Percentiles rank a stretch among this genome's conserved stretches.
These are phyloP conservation scores for Dinomys branickii DNA, from an alignment of 2,113 vertebrate genomes.

Conservation along the genomic window DNA sequence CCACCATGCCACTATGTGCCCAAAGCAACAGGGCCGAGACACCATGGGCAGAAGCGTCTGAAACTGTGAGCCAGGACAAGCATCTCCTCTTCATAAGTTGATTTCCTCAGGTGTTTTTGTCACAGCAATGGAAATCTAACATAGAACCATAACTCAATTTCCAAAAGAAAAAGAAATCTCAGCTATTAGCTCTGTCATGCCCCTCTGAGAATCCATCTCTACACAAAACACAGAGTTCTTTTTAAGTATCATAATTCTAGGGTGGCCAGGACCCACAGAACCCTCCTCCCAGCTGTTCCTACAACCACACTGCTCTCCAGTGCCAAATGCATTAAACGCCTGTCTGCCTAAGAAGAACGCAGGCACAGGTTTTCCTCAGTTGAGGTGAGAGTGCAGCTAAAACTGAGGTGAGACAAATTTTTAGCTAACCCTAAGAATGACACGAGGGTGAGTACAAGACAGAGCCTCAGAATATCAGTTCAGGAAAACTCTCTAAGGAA, in stretches of 20 bases:
- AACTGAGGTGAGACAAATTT: not conserved
- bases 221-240: not conserved
- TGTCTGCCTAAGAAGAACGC: not conserved
- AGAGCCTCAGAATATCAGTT: not conserved
- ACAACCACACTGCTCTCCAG: not conserved
- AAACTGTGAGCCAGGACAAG: not conserved
- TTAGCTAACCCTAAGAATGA: constrained; percentile 7
- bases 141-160: not conserved
- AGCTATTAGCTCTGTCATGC: not conserved
- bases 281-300: not conserved
- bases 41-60: not conserved
- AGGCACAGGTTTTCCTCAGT: not conserved
- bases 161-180: not conserved
- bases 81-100: not conserved
- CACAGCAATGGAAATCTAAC: not conserved
- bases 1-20: not conserved
- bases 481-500: constrained; percentile 35
- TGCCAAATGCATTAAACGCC: not conserved
- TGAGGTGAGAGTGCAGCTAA: not conserved
- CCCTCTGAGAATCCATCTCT: not conserved
- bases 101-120: not conserved
- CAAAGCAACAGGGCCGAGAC: not conserved
- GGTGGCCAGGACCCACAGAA: not conserved
- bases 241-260: not conserved
- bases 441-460: not conserved